Percentiles rank a stretch among this genome's conserved stretches.
phyloP scores from a whole-genome alignment of 2,113 vertebrate genomes.

The Hyla sarda region DNA sequence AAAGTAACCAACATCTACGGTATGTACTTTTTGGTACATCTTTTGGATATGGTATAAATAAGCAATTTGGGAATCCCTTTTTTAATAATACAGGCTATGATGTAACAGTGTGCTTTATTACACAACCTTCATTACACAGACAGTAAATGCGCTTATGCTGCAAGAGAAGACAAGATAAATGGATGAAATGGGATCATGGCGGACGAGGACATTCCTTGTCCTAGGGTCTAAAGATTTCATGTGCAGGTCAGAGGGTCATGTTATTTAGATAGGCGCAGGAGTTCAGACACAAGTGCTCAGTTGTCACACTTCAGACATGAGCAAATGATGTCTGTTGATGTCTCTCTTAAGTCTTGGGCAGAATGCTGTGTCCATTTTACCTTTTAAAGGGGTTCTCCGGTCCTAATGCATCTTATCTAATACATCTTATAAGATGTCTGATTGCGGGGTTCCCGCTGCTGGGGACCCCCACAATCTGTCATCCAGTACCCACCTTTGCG shows the following conservation, averaged over 20 bases:
- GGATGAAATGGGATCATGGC: not conserved
- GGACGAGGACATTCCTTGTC: not conserved
- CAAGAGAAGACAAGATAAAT: conserved; percentile 16
- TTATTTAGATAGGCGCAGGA: conserved; percentile 1
- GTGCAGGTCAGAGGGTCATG: conserved; percentile 31
- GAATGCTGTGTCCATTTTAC: no score
- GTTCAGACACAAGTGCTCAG: conserved; percentile 29
- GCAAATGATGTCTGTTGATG: not conserved
- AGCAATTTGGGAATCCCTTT: no score
- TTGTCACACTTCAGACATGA: conserved; percentile 25
- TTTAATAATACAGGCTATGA: not conserved
- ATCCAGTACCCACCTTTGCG: no score
- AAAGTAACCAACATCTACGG: no score
- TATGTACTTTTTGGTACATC: no score
- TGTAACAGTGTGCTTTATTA: not conserved
- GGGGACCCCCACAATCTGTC: no score
- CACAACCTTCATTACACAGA: not conserved
- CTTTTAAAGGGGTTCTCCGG: no score
- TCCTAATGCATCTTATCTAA: no score
- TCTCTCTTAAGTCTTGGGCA: no score
- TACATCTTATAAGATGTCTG: no score
- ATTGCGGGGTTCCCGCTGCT: no score
- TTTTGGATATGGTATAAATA: no score
- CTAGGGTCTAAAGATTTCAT: conserved; percentile 3
- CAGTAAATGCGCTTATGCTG: not conserved